phyloP scores from a whole-genome alignment of 2,113 vertebrate species.

The Phasianus colchicus region DNA sequence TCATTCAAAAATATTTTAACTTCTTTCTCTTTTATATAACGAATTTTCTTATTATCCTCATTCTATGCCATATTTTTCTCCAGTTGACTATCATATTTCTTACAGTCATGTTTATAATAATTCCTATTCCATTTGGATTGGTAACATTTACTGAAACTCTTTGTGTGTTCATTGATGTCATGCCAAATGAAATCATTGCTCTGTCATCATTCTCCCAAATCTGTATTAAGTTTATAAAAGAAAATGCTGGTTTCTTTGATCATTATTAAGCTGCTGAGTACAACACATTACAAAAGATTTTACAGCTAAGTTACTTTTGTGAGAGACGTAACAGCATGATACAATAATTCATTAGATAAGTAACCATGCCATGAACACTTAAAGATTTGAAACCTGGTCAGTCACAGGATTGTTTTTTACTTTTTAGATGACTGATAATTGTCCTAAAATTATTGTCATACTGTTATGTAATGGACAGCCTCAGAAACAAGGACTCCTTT shows the following conservation, averaged over 20 bases:
- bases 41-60: not conserved
- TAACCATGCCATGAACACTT: not conserved
- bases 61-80: not conserved
- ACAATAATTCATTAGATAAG: conserved; percentile 7
- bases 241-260: conserved; percentile 31
- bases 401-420: not conserved
- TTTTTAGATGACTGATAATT: not conserved
- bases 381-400: not conserved
- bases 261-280: conserved; percentile 12
- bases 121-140: not conserved
- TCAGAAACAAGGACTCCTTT: not conserved
- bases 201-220: conserved; percentile 35
- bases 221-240: conserved; percentile 16
- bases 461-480: not conserved
- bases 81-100: not conserved
- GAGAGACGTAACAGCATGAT: not conserved
- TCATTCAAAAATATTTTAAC: not conserved
- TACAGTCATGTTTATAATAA: not conserved
- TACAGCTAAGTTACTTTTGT: not conserved
- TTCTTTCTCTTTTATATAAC: not conserved
- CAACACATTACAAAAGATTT: not conserved
- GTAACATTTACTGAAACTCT: conserved; percentile 14
- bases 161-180: conserved; percentile 9
- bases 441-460: not conserved
- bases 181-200: conserved; percentile 48